These are phyloP conservation scores for Empidonax alnorum DNA, from an alignment of 2,113 vertebrate species.

Conservation along the genomic window DNA sequence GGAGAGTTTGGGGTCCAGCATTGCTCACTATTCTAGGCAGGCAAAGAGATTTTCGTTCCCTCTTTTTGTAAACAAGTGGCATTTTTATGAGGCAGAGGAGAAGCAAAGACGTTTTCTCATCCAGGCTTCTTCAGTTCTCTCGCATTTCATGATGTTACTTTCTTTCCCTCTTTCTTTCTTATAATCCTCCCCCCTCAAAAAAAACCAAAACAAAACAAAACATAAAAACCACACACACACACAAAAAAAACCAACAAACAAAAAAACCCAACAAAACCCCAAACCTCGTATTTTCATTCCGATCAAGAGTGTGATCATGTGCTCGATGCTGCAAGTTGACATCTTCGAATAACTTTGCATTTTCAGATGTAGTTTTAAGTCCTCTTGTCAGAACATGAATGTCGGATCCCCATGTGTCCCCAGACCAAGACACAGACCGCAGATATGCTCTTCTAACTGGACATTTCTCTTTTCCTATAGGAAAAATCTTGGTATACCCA, in stretches of 20 bases:
- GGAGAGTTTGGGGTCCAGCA: neutral
- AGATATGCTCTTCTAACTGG: neutral
- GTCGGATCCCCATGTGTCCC: neutral
- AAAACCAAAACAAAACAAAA: neutral
- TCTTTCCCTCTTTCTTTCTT: neutral
- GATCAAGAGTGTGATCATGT: neutral
- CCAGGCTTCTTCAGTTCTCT: neutral
- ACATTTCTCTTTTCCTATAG: neutral
- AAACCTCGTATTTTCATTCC: neutral
- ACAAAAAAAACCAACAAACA: neutral
- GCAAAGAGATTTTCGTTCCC: neutral
- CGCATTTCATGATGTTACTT: neutral
- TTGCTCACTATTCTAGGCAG: neutral
- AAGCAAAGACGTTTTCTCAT: neutral
- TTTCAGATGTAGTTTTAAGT: neutral
- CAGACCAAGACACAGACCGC: neutral
- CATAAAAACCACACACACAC: too few species aligned
- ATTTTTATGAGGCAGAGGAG: slow-evolving; percentile 3
- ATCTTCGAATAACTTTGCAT: neutral
- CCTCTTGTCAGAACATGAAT: neutral
- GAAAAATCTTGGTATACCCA: neutral
- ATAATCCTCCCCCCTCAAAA: neutral
- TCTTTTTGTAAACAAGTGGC: neutral
- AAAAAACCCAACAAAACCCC: neutral
- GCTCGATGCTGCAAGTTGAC: neutral